Percentiles rank a stretch among this genome's conserved stretches.
Evolutionary conservation across 2,113 vertebrate species (phyloP).

Genomic region (Pongo pygmaeus): DNA sequence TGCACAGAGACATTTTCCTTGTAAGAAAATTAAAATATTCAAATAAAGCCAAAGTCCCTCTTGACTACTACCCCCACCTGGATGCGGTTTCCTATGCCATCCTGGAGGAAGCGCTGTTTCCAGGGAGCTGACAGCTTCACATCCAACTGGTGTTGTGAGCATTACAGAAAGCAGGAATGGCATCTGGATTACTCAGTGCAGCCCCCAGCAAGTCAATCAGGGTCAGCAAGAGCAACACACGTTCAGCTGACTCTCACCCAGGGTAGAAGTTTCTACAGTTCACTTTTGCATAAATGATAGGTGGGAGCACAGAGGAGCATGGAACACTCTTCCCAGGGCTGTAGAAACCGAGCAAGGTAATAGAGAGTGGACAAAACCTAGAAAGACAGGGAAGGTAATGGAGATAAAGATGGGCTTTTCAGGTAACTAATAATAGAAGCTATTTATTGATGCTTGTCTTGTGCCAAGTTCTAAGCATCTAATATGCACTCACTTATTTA

Average conservation of each 20-base stretch:
- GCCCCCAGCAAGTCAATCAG: too few relatives aligned
- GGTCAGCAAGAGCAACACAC: too few relatives aligned
- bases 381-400: neutral
- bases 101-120: neutral
- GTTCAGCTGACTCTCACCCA: neutral
- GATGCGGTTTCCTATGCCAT: rapidly evolving
- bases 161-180: too few relatives aligned
- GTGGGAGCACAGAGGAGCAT: neutral
- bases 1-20: neutral
- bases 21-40: neutral
- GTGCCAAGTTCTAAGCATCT: neutral
- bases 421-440: neutral
- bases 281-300: too few relatives aligned
- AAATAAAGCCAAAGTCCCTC: neutral
- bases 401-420: neutral
- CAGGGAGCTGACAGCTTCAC: neutral
- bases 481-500: neutral
- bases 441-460: neutral
- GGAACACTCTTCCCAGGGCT: neutral
- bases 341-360: neutral
- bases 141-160: neutral
- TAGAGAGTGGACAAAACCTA: neutral
- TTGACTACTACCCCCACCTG: neutral
- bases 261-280: neutral
- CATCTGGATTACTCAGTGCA: neutral